Base-by-base conservation (phyloP, 2,797 vertebrate genomes). In the Schizopygopsis malacanthus region DNA sequence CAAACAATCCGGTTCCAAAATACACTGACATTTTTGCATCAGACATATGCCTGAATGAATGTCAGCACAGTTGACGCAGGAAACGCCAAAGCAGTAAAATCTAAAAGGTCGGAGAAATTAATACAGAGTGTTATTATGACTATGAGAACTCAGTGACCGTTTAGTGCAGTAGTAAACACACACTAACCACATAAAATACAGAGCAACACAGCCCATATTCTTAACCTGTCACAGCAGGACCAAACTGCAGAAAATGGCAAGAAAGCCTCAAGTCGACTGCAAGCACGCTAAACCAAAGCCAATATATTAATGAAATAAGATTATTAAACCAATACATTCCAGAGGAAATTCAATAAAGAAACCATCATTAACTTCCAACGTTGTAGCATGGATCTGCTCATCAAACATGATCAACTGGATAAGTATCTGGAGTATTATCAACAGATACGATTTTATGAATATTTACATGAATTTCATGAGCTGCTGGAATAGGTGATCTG, bases 401-500 rank as follows among this genome's bases (percentile, higher is more conserved):
- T 88, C 79, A 85, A 72, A 88, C 82, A 59, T 28, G 56, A 81
- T 65, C 61, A 78, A 13, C 85, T 41, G 16, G 67, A 84, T 56
- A 37, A 59, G 79, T 45, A 25, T 18, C 61, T 33, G 41, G 20
- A 83, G 33, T 47, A 18, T 67, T 72, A 33, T 83, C 78, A 56
- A 69, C 61, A 59, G 87, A 90, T 87, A 85, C 50, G 75, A 90
- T 92, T 83, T 85, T 85, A 85, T 82, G 81, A 90, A 92, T 92
- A 91, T 94, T 93, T 90, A 90, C 92, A 87, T 91, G 88, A 92
- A 90, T 91, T 86, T 89, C 73, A 70, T 39, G 82, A 89, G 83
- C 89, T 87, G 90, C 89, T 79, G 81, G 94, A 95, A 94, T 93
- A 92, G 91, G 91, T 94, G 87, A 94, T 96, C 95, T 96, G 95